A percentile compares a stretch with the other conserved stretches of the same genome.
These are phyloP conservation scores for Thalassoma bifasciatum DNA, from an alignment of 2,113 vertebrate species.

Conservation along the genomic window DNA sequence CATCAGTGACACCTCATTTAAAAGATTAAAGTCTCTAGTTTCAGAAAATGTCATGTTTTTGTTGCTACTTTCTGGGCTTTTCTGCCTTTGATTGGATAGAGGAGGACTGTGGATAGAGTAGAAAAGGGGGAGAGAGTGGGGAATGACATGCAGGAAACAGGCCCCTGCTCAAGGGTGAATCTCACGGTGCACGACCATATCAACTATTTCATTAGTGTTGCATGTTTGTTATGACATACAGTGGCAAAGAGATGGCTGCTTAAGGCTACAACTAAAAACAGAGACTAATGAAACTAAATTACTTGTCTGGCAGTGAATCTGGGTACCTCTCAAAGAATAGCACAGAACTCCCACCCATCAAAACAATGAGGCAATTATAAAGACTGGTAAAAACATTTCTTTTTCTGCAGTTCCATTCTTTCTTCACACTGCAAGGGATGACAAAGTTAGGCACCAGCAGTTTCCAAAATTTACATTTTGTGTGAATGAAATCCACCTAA, in stretches of 20 bases:
- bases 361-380: constrained; percentile 8
- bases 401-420: neutral
- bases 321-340: constrained; percentile 32
- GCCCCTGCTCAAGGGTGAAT: no score
- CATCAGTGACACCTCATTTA: no score
- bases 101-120: no score
- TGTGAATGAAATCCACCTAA: constrained; percentile 28
- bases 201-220: constrained; percentile 4
- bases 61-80: no score
- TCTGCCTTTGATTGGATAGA: no score
- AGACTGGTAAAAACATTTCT: neutral
- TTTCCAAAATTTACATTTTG: constrained; percentile 6
- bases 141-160: no score
- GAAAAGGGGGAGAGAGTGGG: no score
- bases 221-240: constrained; percentile 2
- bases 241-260: constrained; percentile 9
- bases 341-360: neutral
- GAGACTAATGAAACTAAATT: neutral
- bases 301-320: constrained; percentile 18
- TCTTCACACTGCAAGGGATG: constrained; percentile 6
- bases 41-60: no score
- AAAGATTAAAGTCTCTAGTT: no score
- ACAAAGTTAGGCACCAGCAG: constrained; percentile 12
- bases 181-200: no score
- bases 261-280: neutral